Evolutionary conservation across 2,113 vertebrate species (phyloP), one percentile per base, ranked within the genome.

Genomic region (Aix galericulata): DNA sequence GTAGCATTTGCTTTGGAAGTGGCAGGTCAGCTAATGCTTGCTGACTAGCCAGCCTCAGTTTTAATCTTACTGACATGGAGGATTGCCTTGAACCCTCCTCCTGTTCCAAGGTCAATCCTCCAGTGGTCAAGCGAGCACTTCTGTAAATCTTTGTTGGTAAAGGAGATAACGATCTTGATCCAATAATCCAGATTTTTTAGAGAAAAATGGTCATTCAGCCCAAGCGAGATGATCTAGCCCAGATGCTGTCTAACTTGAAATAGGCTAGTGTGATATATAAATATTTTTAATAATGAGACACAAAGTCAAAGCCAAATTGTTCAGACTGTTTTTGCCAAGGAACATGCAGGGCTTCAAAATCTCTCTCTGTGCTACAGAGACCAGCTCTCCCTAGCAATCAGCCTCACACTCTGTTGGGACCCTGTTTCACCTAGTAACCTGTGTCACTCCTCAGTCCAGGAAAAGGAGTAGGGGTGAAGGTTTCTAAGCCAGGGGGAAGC

Each of bases 61-160:
- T 91, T 96, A 96, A 96, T 96, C 95, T 93, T 50, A 84, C 66
- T 93, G 83, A 84, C 88, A 85, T 3, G 18, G 31, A 94, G 66
- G 89, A 96, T 87, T 94, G 91, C 86, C 74, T 79, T 79, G 62
- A 93, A 91, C 50, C 9, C 50, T 90, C 85, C 76, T 93, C 44
- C 73, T 73, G 53, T 64, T 92, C 44, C 90, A 93, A 96, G 94
- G 92, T 96, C 88, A 93, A 64, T 90, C 86, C 88, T 82, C 69
- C 69, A 64, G 44, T 17, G 31, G 83, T 88, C 81, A 87, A 86
- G 53, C 40, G 38, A 91, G 31, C 80, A 92, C 84, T 89, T 94
- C 77, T 79, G 58, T 73, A 93, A 93, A 89, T 76, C 91, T 89
- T 25, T 78, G 60, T 71, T 85, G 71, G 86, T 95, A 86, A 93